phyloP scores from a whole-genome alignment of 2,113 vertebrate species.

The Xyliphius kryptos region DNA sequence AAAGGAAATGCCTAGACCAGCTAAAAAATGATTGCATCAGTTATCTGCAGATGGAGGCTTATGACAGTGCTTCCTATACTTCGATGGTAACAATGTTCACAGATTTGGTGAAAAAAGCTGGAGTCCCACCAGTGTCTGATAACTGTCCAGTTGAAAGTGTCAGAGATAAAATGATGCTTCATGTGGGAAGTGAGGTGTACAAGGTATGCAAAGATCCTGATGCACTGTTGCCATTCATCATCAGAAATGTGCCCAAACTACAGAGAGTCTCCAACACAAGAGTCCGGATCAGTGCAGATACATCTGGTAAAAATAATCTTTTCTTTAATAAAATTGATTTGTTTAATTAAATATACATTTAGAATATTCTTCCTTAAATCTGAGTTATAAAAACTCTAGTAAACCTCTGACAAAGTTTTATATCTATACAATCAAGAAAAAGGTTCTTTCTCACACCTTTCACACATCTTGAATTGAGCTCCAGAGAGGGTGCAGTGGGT shows the following conservation, averaged over 20 bases:
- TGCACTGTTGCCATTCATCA: conserved; percentile 58
- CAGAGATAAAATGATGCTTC: conserved; percentile 71
- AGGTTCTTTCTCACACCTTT: too few species aligned
- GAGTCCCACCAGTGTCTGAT: conserved; percentile 64
- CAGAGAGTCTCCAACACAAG: conserved; percentile 51
- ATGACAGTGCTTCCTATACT: conserved; percentile 55
- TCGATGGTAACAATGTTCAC: conserved; percentile 66
- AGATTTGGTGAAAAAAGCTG: conserved; percentile 59
- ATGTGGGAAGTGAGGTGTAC: conserved; percentile 61
- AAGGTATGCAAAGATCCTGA: conserved; percentile 58
- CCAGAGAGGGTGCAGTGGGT: too few species aligned
- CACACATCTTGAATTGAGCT: too few species aligned
- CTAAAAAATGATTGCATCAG: conserved; percentile 58
- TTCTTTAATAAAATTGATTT: too few species aligned
- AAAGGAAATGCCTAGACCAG: conserved; percentile 46
- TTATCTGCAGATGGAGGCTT: conserved; percentile 65
- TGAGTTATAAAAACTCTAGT: too few species aligned
- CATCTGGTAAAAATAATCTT: conserved; percentile 58
- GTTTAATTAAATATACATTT: too few species aligned
- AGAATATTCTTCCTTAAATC: too few species aligned
- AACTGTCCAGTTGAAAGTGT: conserved; percentile 61
- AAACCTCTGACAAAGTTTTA: too few species aligned
- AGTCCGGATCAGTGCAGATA: conserved; percentile 48
- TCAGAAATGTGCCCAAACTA: conserved; percentile 49
- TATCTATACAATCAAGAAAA: too few species aligned